These are phyloP conservation scores for Tetanocera ferruginea DNA, from an alignment of 2,888 invertebrate species.

Conservation along the genomic window DNA sequence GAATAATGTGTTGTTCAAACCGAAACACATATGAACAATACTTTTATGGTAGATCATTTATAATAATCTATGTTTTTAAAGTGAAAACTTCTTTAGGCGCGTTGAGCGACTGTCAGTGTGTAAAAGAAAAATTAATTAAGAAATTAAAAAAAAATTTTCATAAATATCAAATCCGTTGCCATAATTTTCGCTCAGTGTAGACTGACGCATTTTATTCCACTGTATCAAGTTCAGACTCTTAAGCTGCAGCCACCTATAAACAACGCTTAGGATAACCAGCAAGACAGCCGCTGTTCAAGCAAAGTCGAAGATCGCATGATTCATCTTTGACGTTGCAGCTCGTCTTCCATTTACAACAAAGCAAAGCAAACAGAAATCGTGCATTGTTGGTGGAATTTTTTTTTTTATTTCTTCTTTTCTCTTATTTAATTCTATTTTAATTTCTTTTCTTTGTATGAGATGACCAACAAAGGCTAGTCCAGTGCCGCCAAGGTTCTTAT, in stretches of 20 bases:
- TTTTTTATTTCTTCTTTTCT: too few relatives aligned
- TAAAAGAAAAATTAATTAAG: too few relatives aligned
- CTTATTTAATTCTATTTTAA: not conserved
- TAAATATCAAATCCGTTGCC: too few relatives aligned
- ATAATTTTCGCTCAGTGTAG: not conserved
- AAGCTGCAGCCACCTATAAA: not conserved
- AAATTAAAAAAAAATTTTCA: too few relatives aligned
- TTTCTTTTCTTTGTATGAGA: not conserved
- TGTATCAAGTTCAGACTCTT: not conserved
- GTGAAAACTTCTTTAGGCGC: too few relatives aligned
- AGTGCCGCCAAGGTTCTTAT: constrained; percentile 14
- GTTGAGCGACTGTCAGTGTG: too few relatives aligned
- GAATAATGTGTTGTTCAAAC: too few relatives aligned
- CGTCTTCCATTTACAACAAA: constrained; percentile 1
- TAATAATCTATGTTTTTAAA: too few relatives aligned
- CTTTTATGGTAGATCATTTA: too few relatives aligned
- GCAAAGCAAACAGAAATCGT: constrained; percentile 21
- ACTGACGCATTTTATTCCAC: not conserved
- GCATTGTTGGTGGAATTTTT: not conserved
- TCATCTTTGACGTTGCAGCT: constrained; percentile 7
- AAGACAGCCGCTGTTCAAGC: not conserved
- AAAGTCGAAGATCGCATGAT: constrained; percentile 13
- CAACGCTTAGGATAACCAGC: not conserved
- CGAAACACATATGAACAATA: too few relatives aligned
- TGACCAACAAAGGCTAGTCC: constrained; percentile 2